These are phyloP conservation scores for Alexandromys fortis DNA, from an alignment of 2,113 vertebrate species.

Conservation along the genomic window DNA sequence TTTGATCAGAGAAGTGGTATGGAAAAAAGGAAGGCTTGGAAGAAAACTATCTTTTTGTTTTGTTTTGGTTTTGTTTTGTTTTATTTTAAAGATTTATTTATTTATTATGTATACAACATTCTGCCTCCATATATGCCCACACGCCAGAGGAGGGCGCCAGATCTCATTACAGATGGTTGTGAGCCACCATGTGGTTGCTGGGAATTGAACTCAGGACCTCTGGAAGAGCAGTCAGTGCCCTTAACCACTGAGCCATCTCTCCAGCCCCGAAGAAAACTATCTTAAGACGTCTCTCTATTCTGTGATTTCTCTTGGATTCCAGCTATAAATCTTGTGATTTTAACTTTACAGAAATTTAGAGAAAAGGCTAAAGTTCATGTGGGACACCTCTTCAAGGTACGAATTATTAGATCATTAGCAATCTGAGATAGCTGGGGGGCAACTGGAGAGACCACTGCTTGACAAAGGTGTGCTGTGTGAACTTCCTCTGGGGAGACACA, in stretches of 20 bases:
- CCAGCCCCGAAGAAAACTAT: not conserved
- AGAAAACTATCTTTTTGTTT: not conserved
- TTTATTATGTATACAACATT: no score
- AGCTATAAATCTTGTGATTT: not conserved
- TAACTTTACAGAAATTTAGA: not conserved
- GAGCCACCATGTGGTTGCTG: no score
- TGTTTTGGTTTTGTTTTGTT: no score
- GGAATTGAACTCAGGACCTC: no score
- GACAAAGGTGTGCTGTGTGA: not conserved
- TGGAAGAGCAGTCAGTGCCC: no score
- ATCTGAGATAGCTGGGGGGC: not conserved
- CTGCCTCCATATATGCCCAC: no score
- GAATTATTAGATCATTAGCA: not conserved
- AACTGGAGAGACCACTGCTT: not conserved
- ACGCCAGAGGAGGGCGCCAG: no score
- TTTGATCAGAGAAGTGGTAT: not conserved
- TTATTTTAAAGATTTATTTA: no score
- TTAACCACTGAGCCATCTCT: no score
- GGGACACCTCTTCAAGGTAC: no score
- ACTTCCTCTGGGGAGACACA: not conserved
- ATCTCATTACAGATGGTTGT: no score
- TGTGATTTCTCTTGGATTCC: not conserved
- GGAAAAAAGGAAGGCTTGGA: not conserved
- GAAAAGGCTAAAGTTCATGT: not conserved
- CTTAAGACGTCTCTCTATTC: not conserved